A percentile compares a stretch with the other conserved stretches of the same genome.
Evolutionary conservation across 2,797 vertebrate genomes (phyloP).

Genomic region (Atherinosoma microstoma): DNA sequence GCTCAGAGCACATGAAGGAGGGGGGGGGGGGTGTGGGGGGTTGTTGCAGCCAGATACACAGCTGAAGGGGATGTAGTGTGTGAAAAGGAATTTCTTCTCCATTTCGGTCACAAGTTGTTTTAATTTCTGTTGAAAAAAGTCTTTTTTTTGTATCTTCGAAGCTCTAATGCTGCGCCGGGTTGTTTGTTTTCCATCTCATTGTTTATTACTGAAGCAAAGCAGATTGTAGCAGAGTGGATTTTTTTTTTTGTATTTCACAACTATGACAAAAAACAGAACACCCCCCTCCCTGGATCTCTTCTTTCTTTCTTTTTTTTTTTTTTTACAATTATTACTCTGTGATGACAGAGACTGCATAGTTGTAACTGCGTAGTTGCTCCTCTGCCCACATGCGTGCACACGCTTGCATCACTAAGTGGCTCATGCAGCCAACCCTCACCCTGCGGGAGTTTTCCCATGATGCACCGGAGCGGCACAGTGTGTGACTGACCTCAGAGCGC

Average conservation of each 20-base stretch:
- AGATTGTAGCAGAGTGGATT: slow-evolving; percentile 21
- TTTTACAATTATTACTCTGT: neutral
- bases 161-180: slow-evolving; percentile 35
- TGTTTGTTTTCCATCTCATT: slow-evolving; percentile 35
- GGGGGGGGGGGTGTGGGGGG: neutral
- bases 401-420: slow-evolving; percentile 62
- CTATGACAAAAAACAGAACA: slow-evolving; percentile 36
- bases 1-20: slow-evolving; percentile 6
- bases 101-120: slow-evolving; percentile 52
- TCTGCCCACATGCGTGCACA: slow-evolving; percentile 48
- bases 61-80: slow-evolving; percentile 29
- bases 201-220: slow-evolving; percentile 32
- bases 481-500: slow-evolving; percentile 70
- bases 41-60: neutral
- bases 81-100: slow-evolving; percentile 34
- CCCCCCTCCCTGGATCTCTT: slow-evolving; percentile 7
- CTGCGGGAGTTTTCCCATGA: slow-evolving; percentile 71
- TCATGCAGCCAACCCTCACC: slow-evolving; percentile 49
- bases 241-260: slow-evolving; percentile 35
- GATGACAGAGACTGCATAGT: slow-evolving; percentile 47
- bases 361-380: slow-evolving; percentile 23
- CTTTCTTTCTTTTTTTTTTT: slow-evolving; percentile 2
- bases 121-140: slow-evolving; percentile 48
- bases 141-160: slow-evolving; percentile 40
- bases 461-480: slow-evolving; percentile 68